phyloP scores from a whole-genome alignment of 2,113 vertebrate species.

The Orthonyx spaldingii region DNA sequence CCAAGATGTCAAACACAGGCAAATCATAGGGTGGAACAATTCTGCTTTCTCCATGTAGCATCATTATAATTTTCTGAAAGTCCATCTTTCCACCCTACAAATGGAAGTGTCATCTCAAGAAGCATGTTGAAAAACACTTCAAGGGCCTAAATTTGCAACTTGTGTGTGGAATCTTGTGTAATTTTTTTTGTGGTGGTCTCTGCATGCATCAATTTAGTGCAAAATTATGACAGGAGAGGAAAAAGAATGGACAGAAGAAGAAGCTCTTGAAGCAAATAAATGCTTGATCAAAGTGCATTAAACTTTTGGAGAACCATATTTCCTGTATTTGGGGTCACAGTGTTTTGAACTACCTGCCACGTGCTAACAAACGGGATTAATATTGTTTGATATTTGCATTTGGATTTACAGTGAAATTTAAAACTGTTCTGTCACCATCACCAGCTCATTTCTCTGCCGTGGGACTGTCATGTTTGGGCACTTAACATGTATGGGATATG shows the following conservation, averaged over 20 bases:
- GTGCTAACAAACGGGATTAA: rapidly evolving
- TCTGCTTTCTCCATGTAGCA: background rate
- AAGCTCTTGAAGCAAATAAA: background rate
- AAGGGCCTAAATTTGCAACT: background rate
- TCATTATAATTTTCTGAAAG: background rate
- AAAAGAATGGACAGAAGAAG: background rate
- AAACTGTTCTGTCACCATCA: background rate
- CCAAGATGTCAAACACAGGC: background rate
- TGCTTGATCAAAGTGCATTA: background rate
- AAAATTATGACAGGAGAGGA: background rate
- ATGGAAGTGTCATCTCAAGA: background rate
- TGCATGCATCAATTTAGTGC: background rate
- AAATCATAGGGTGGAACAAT: background rate
- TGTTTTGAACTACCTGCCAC: background rate
- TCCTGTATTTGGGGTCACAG: background rate
- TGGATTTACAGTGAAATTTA: background rate
- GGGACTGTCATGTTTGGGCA: background rate
- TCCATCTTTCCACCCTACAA: background rate
- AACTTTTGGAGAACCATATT: background rate
- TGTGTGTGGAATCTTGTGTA: background rate
- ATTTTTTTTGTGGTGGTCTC: background rate
- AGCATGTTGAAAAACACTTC: background rate
- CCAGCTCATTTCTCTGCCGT: background rate
- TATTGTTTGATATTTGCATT: background rate
- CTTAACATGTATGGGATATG: background rate